Evolutionary conservation across 2,888 invertebrate genomes (phyloP), one percentile per base, ranked within the genome.

Genomic region (Gymnoscelis rufifasciata): DNA sequence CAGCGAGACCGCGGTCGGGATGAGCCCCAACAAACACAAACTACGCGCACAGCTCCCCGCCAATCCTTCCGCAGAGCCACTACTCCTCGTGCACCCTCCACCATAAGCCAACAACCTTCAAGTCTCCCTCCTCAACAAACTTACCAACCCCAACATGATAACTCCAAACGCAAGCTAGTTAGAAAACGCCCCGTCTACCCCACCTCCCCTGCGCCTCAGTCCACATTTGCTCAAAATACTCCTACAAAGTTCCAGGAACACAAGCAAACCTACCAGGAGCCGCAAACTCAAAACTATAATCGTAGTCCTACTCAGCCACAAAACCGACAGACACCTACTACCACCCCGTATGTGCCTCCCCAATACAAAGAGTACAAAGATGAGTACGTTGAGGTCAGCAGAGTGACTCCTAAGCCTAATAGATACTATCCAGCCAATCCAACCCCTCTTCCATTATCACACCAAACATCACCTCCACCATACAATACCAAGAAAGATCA

Each of bases 321-420:
- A 56, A 75, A 57, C 42, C 73, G 54, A 52, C 71, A 68, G 52
- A 60, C 54, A 50, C 46, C 59, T 55, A 45, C 64, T 57, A 46
- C 66, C 55, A 52, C 75, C 35, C 72, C 77, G 1, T 75, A 71
- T 51, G 68, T 86, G 14, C 84, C 86, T 60, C 83, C 79, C 54
- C 77, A 83, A 59, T 78, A 71, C 57, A 74, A 71, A 60, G 68
- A 84, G 52, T 81, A 71, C 41, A 78, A 78, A 63, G 78, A 87
- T 12, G 88, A 88, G 62, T 88, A 88, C 51, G 87, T 88, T 2
- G 88, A 88, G 75, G 87, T 88, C 5, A 77, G 76, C 38, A 73
- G 83, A 52, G 83, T 84, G 6, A 80, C 80, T 5, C 83, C 87
- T 3, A 87, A 86, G 59, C 74, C 71, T 31, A 78, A 64, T 45